Conservation (phyloP, 2,797 vertebrate species). For the Hippopotamyrus pictus region DNA sequence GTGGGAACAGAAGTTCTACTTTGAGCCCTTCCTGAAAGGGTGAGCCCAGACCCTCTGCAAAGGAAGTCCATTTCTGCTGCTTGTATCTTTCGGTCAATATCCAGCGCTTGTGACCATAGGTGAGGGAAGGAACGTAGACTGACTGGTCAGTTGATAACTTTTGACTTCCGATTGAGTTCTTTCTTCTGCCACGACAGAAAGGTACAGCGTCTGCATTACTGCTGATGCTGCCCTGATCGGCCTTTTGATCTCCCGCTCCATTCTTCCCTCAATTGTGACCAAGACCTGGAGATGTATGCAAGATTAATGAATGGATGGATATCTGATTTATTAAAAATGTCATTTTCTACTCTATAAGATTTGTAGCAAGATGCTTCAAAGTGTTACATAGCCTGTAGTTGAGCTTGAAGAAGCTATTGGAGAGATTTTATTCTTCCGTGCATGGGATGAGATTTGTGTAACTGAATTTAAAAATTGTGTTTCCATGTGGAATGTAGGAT, state of each 20-base stretch:
- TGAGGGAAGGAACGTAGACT: neutral
- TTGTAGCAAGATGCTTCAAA: neutral
- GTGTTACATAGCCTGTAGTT: neutral
- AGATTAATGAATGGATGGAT: neutral
- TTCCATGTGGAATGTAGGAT: slow-evolving; percentile 6
- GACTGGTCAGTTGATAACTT: neutral
- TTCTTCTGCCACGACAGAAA: neutral
- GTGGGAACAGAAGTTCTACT: neutral
- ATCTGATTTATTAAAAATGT: neutral
- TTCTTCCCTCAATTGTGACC: neutral
- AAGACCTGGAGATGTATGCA: neutral
- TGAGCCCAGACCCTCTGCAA: neutral
- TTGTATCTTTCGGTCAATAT: neutral
- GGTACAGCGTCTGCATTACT: neutral
- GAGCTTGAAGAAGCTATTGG: neutral
- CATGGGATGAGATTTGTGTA: neutral
- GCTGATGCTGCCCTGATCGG: neutral
- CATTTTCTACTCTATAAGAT: neutral
- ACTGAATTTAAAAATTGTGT: neutral
- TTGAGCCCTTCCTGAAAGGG: neutral
- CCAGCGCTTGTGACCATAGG: neutral
- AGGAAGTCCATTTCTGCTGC: neutral
- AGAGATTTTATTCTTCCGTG: neutral
- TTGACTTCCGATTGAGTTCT: neutral
- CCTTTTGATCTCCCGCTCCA: neutral